phyloP scores from a whole-genome alignment of 2,888 invertebrate species.

The Netelia fuscicornis region DNA sequence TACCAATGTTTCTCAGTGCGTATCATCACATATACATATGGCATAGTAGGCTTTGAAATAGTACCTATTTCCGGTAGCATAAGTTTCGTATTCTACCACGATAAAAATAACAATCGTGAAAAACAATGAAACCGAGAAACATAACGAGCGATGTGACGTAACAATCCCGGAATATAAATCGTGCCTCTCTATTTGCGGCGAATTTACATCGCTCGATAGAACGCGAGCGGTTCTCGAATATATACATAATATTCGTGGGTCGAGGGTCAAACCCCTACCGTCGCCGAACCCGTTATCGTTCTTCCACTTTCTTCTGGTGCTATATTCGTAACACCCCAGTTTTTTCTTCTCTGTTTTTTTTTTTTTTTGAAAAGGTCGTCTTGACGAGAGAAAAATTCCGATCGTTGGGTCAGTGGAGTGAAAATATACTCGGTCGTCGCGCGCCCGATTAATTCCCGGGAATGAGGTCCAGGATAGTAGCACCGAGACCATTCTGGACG shows the following conservation, averaged over 20 bases:
- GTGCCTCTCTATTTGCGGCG: conserved; percentile 24
- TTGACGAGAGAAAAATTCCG: conserved; percentile 51
- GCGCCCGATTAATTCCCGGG: conserved; percentile 49
- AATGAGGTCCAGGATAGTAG: conserved; percentile 58
- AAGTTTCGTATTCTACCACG: no score
- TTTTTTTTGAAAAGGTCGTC: conserved; percentile 16
- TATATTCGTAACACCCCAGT: conserved; percentile 6
- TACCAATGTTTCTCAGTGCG: conserved; percentile 58
- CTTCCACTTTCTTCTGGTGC: conserved; percentile 48
- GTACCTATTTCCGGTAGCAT: no score
- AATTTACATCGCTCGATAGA: conserved; percentile 61
- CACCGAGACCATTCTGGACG: conserved; percentile 69
- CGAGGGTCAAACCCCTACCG: conserved; percentile 63
- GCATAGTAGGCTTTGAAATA: not conserved
- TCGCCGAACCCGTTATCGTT: conserved; percentile 41
- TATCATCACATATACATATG: conserved; percentile 8
- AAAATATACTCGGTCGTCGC: conserved; percentile 18
- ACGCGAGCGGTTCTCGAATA: conserved; percentile 11
- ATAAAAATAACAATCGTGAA: not conserved
- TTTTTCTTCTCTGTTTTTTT: not conserved
- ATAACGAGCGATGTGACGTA: conserved; percentile 24
- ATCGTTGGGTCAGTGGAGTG: conserved; percentile 46
- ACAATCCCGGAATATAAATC: conserved; percentile 59
- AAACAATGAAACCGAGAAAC: conserved; percentile 32
- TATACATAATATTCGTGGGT: conserved; percentile 30